Percentiles rank a stretch among this genome's conserved stretches.
Conservation (phyloP, 2,888 invertebrate species). For the Syrphus vitripennis region DNA sequence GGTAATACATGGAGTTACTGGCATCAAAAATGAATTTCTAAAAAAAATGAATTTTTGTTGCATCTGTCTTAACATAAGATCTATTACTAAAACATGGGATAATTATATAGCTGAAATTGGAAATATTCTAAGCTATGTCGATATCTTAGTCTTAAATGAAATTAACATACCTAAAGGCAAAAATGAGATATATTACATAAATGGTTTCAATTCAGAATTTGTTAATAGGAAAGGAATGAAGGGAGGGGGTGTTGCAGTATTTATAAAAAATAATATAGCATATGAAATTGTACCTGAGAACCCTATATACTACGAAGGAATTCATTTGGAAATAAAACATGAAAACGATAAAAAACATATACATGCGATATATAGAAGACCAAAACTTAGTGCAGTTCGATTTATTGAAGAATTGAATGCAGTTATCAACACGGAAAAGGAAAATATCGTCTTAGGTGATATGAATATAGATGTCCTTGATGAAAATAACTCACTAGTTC, state of each 20-base stretch:
- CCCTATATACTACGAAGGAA: constrained; percentile 27
- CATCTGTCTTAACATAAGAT: background rate
- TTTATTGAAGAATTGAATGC: constrained; percentile 35
- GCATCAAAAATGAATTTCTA: background rate
- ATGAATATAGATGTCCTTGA: constrained; percentile 1
- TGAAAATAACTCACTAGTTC: background rate
- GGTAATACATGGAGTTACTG: background rate
- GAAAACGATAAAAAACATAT: background rate
- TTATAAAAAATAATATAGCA: constrained; percentile 24
- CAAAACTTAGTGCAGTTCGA: background rate
- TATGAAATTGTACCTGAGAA: constrained; percentile 13
- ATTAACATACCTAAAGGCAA: constrained; percentile 4
- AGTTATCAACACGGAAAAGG: background rate
- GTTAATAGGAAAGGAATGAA: constrained; percentile 8
- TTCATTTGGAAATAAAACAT: constrained; percentile 22
- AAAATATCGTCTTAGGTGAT: constrained; percentile 24
- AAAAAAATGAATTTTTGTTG: background rate
- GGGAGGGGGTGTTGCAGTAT: constrained; percentile 24
- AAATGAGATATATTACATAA: background rate
- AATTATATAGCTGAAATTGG: constrained; percentile 16
- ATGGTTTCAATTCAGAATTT: constrained; percentile 29
- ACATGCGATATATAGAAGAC: constrained; percentile 34
- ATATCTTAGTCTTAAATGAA: constrained; percentile 9
- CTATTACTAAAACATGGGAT: too few relatives aligned
- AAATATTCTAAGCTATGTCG: background rate